Evolutionary conservation across 1,140 invertebrate species (phyloP).

Genomic region (Bombus fervidus): DNA sequence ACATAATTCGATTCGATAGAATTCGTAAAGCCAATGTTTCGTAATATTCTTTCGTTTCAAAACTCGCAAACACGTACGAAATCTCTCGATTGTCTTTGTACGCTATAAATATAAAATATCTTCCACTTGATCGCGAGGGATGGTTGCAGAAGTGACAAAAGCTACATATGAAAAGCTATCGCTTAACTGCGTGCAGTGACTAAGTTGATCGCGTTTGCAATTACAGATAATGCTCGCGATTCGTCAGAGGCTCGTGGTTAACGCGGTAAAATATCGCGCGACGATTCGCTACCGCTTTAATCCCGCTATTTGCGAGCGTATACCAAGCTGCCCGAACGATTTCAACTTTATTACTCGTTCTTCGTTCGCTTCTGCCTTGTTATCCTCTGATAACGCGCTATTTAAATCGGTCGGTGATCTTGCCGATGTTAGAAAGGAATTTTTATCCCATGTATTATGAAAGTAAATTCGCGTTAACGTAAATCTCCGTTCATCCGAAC

Average conservation of each 20-base stretch:
- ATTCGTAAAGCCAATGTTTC: too few species aligned
- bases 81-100: too few species aligned
- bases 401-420: background rate
- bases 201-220: constrained; percentile 9
- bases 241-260: background rate
- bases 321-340: background rate
- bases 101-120: too few species aligned
- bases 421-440: background rate
- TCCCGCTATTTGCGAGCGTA: constrained; percentile 1
- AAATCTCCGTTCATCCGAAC: too few species aligned
- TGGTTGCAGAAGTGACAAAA: too few species aligned
- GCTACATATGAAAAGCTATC: too few species aligned
- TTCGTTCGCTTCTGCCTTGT: background rate
- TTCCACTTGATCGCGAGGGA: accelerated
- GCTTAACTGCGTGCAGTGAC: background rate
- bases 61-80: too few species aligned
- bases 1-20: background rate
- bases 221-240: constrained; percentile 38
- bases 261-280: background rate
- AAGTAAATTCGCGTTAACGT: background rate
- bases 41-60: too few species aligned
- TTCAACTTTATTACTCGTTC: background rate
- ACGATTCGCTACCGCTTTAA: background rate
- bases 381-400: background rate
- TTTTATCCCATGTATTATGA: background rate